Percentiles rank a stretch among this genome's conserved stretches.
phyloP scores from a whole-genome alignment of 2,113 vertebrate species.

The Pagrus major region DNA sequence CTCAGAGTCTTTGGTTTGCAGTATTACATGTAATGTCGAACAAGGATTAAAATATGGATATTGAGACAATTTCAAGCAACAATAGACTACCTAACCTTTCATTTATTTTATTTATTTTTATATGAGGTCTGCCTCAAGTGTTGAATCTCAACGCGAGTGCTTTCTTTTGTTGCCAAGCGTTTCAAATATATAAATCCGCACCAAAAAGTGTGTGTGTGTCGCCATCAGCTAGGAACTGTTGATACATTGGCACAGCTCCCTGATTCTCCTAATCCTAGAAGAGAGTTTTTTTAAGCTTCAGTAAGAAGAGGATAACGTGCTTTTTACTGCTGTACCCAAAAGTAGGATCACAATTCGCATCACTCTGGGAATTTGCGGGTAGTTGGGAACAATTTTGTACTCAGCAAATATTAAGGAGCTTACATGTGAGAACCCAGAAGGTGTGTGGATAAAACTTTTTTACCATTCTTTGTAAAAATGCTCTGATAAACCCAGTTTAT shows the following conservation, averaged over 20 bases:
- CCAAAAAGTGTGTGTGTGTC: not conserved
- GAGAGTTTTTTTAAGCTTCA: conserved; percentile 23
- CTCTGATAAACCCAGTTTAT: not conserved
- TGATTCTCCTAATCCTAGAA: conserved; percentile 36
- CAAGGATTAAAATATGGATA: not conserved
- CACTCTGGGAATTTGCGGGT: not conserved
- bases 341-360: conserved; percentile 30
- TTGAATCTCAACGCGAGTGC: not conserved
- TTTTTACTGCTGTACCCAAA: conserved; percentile 26
- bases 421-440: not conserved
- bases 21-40: not conserved
- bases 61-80: not conserved
- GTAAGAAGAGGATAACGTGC: conserved; percentile 30
- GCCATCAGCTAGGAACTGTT: conserved; percentile 24
- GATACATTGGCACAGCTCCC: not conserved
- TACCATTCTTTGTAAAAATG: not conserved
- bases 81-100: not conserved
- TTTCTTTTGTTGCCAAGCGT: conserved; percentile 5
- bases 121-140: not conserved
- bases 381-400: not conserved
- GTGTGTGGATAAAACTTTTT: not conserved
- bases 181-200: conserved; percentile 17
- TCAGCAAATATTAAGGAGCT: not conserved
- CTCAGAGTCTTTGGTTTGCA: not conserved
- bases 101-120: no score